phyloP scores from a whole-genome alignment of 92 coral and sea anemone genomes.

The Zoanthus sociatus region DNA sequence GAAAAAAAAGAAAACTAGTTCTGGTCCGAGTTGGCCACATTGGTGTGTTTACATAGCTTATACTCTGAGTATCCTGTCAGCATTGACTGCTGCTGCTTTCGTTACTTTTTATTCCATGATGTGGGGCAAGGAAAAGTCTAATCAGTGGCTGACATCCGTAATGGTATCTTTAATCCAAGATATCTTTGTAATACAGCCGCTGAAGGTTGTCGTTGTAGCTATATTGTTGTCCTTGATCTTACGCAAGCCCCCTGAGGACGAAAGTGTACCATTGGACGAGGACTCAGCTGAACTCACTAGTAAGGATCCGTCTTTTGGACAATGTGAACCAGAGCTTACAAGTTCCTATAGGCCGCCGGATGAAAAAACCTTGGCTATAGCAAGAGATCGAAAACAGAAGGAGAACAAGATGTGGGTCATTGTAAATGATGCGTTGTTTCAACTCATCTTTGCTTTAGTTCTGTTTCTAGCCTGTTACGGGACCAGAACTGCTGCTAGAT shows the following conservation, averaged over 20 bases:
- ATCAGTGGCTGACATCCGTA: conserved; percentile 77
- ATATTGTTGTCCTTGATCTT: conserved; percentile 67
- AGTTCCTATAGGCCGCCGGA: conserved; percentile 41
- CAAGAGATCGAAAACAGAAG: conserved; percentile 35
- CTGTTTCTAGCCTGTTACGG: conserved; percentile 21
- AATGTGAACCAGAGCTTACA: conserved; percentile 17
- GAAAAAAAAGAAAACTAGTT: conserved; percentile 34
- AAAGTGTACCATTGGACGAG: conserved; percentile 55
- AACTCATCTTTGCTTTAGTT: not conserved
- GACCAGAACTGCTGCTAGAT: conserved; percentile 32
- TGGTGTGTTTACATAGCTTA: conserved; percentile 59
- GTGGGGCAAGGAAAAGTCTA: conserved; percentile 87
- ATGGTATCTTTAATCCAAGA: conserved; percentile 78
- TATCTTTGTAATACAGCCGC: conserved; percentile 78
- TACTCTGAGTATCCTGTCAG: conserved; percentile 43
- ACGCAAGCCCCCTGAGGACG: conserved; percentile 84
- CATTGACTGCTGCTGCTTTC: conserved; percentile 46
- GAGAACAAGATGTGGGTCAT: conserved; percentile 39
- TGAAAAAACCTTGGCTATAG: conserved; percentile 18
- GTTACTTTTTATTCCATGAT: conserved; percentile 74
- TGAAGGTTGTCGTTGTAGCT: conserved; percentile 75
- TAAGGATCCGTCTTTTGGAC: conserved; percentile 10
- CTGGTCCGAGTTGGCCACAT: conserved; percentile 51
- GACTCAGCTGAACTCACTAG: not conserved
- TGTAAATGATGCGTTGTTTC: conserved; percentile 9